These are phyloP conservation scores for Agrochola macilenta DNA, from an alignment of 2,888 invertebrate genomes.

Conservation along the genomic window DNA sequence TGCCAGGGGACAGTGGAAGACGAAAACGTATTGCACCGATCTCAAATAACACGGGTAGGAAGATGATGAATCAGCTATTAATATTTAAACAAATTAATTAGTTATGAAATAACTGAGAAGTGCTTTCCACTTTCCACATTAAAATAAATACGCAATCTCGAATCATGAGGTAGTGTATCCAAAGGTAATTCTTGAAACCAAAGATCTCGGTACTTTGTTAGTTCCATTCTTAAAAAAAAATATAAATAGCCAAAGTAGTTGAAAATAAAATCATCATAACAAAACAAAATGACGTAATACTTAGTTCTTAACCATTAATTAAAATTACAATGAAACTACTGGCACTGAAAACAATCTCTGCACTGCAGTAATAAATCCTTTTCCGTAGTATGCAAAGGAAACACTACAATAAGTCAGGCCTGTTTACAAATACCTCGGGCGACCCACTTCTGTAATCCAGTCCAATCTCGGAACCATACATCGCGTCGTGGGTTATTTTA, in stretches of 20 bases:
- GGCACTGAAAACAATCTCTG: not conserved
- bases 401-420: constrained; percentile 46
- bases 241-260: not conserved
- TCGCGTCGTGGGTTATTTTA: constrained; percentile 48
- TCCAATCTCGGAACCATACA: constrained; percentile 44
- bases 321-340: not conserved
- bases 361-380: constrained; percentile 25
- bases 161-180: too few relatives aligned
- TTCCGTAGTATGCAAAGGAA: constrained; percentile 38
- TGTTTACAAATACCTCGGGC: constrained; percentile 57
- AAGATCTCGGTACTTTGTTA: not conserved
- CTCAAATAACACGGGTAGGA: not conserved
- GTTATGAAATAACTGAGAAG: not conserved
- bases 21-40: not conserved
- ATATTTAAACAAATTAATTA: not conserved
- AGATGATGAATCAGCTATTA: not conserved
- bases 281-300: not conserved
- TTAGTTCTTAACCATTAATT: not conserved
- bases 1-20: too few relatives aligned
- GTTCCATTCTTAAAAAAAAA: not conserved
- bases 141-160: not conserved
- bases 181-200: not conserved
- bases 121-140: not conserved
- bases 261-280: not conserved
- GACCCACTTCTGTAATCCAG: constrained; percentile 59